Evolutionary conservation across 2,113 vertebrate genomes (phyloP).

Genomic region (Bubo bubo): DNA sequence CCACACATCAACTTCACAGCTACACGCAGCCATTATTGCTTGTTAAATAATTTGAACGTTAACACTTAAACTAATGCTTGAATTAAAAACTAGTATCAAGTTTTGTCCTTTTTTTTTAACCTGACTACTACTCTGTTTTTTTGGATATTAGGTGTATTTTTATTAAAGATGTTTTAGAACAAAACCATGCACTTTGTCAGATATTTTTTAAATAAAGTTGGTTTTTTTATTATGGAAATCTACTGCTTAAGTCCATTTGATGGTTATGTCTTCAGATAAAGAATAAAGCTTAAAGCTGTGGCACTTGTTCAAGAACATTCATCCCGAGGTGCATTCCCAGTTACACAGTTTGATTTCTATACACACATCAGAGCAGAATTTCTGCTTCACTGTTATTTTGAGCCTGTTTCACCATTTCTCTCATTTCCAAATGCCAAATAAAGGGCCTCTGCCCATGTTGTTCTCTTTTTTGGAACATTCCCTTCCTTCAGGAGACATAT

Average conservation of each 20-base stretch:
- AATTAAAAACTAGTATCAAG: not conserved
- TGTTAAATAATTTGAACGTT: not conserved
- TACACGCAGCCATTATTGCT: not conserved
- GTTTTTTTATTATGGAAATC: not conserved
- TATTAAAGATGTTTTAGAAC: not conserved
- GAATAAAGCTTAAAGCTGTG: not conserved
- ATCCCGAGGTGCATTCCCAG: not conserved
- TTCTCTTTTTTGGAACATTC: conserved; percentile 10
- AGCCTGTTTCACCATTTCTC: conserved; percentile 10
- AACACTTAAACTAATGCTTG: not conserved
- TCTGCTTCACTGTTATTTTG: conserved; percentile 8
- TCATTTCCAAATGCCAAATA: conserved; percentile 20
- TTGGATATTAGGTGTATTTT: not conserved
- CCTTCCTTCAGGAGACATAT: not conserved
- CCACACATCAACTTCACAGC: not conserved
- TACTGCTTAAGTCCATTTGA: not conserved
- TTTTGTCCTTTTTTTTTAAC: not conserved
- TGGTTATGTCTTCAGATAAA: not conserved
- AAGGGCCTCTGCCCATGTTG: not conserved
- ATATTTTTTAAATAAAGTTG: not conserved
- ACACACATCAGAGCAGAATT: not conserved
- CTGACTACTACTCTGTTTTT: not conserved
- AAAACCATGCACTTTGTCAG: not conserved
- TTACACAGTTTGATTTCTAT: not conserved
- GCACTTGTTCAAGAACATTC: not conserved